Evolutionary conservation across 2,888 invertebrate species (phyloP), one percentile per base, ranked within the genome.

Genomic region (Caenorhabditis sp.): DNA sequence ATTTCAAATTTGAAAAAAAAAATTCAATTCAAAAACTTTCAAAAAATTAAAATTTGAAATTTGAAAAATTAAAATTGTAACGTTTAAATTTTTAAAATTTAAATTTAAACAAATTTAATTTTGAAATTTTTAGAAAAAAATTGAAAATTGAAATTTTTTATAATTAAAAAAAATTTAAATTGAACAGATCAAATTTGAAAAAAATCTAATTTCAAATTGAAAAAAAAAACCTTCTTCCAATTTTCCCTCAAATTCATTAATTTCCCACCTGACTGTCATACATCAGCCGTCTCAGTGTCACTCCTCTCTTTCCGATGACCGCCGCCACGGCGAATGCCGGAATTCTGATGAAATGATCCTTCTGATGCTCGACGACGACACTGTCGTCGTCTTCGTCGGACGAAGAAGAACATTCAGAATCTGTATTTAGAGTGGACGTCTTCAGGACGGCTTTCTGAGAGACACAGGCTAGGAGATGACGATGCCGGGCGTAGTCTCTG

Each of bases 261-360:
- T 2, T 40, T 13, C 40, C 13, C 40, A 65, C 70, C 64, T 71
- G 70, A 11, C 68, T 58, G 9, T 80, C 80, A 40, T 68, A 40
- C 80, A 72, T 72, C 0, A 80, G 50, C 35, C 62, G 61, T 58
- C 80, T 35, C 44, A 80, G 18, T 1, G 68, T 58, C 55, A 18
- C n/a, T 37, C 80, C 80, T 9, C 80, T 58, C 37, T 72, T 80
- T 9, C 80, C 80, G 24, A 80, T 72, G 2, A 80, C 72, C 22
- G 80, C 61, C 1, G 72, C 56, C 20, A 80, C 72, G 1, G 72
- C 80, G 32, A 72, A 80, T 24, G 47, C 60, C 1, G 80, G 80
- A 44, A 80, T 67, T 58, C 71, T 64, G n/a, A 80, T 68, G 32
- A 61, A 80, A n/a, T 80, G 37, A 15, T 76, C 28, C 18, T 28